A percentile compares a stretch with the other conserved stretches of the same genome.
These are phyloP conservation scores for Lochmaea crataegi DNA, from an alignment of 2,888 invertebrate species.

Conservation along the genomic window DNA sequence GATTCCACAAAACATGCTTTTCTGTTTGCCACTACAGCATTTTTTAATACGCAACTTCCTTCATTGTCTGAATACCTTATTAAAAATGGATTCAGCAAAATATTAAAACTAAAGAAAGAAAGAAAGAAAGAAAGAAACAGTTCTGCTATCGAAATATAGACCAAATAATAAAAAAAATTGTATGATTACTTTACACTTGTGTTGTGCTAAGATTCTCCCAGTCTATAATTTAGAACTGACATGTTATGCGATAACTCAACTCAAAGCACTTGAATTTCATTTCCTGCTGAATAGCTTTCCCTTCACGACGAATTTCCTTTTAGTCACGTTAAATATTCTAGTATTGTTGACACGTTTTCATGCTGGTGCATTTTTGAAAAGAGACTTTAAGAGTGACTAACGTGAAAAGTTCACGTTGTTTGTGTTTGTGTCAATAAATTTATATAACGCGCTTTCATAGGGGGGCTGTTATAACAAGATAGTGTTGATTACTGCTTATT, in stretches of 20 bases:
- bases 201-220: background rate
- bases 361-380: slow-evolving; percentile 10
- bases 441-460: background rate
- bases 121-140: too few relatives aligned
- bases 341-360: slow-evolving; percentile 12
- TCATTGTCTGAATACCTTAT: background rate
- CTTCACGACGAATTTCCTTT: slow-evolving; percentile 10
- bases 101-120: too few relatives aligned
- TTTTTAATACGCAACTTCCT: background rate
- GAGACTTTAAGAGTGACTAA: slow-evolving; percentile 3
- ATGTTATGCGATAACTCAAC: background rate
- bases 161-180: background rate
- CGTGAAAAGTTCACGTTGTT: slow-evolving; percentile 2
- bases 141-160: too few relatives aligned
- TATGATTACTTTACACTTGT: background rate
- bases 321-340: slow-evolving; percentile 2
- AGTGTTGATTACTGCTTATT: too few relatives aligned
- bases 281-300: slow-evolving; percentile 13
- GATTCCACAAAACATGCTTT: background rate
- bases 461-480: background rate
- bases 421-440: background rate
- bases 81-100: background rate
- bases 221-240: slow-evolving; percentile 3
- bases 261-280: slow-evolving; percentile 14
- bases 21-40: background rate